These are phyloP conservation scores for Hypotaenidia okinawae DNA, from an alignment of 2,797 vertebrate species.

Conservation along the genomic window DNA sequence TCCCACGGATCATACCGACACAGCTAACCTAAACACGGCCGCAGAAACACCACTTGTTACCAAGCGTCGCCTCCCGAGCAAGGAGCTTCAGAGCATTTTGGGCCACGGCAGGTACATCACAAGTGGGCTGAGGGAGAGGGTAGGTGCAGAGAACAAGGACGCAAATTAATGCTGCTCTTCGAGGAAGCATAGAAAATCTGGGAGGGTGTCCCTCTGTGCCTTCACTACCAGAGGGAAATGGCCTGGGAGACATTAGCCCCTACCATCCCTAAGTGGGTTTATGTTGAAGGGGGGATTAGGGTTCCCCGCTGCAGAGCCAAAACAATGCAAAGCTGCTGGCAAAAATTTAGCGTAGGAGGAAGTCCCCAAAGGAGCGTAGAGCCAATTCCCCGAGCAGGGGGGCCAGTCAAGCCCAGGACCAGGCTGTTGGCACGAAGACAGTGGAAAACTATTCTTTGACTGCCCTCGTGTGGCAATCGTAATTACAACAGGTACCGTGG, in stretches of 20 bases:
- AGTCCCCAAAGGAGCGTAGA: rapidly evolving
- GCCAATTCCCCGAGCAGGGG: too few species aligned
- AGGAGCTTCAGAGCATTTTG: background rate
- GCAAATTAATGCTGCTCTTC: background rate
- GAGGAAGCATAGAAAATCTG: background rate
- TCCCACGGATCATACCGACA: background rate
- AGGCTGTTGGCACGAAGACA: background rate
- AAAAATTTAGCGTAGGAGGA: background rate
- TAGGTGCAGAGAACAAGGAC: background rate
- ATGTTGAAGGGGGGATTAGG: background rate
- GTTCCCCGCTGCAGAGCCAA: background rate
- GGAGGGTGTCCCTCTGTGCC: background rate
- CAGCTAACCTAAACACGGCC: background rate
- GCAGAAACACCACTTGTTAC: background rate
- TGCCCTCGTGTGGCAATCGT: background rate
- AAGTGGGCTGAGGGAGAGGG: background rate
- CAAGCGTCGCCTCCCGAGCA: background rate
- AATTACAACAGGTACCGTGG: background rate
- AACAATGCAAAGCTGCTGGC: background rate
- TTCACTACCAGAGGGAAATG: background rate
- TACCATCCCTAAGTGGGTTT: background rate
- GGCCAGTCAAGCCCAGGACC: background rate
- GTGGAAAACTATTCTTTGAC: background rate
- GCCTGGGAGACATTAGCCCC: background rate
- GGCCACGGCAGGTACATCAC: background rate